These are phyloP conservation scores for Neodon shergylaensis DNA, from an alignment of 2,113 vertebrate species.

Conservation along the genomic window DNA sequence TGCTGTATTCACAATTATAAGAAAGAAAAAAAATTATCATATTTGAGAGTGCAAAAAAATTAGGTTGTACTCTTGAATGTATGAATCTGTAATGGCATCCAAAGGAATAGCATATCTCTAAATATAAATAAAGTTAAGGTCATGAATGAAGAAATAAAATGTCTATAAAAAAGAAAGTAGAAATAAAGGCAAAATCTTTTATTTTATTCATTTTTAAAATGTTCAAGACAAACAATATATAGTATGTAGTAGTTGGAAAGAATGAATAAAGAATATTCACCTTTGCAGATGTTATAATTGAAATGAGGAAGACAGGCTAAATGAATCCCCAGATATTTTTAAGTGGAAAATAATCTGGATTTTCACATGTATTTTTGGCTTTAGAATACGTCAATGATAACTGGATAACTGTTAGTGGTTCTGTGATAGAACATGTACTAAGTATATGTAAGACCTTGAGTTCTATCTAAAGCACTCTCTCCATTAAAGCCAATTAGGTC, in stretches of 20 bases:
- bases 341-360: not conserved
- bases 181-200: not conserved
- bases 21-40: not conserved
- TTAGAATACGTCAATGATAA: not conserved
- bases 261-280: not conserved
- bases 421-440: no score
- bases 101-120: not conserved
- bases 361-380: not conserved
- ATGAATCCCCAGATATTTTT: not conserved
- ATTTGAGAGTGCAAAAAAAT: not conserved
- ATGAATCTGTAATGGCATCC: not conserved
- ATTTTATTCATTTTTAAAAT: not conserved
- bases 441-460: rapidly evolving
- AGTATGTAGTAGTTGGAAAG: not conserved
- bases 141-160: not conserved
- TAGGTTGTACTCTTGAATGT: not conserved
- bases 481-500: not conserved
- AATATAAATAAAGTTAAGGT: not conserved
- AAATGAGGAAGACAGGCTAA: not conserved
- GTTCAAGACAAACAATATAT: not conserved
- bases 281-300: not conserved
- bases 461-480: rapidly evolving
- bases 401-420: not conserved
- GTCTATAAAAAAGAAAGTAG: not conserved
- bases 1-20: not conserved